These are phyloP conservation scores for Ceriagrion tenellum DNA, from an alignment of 2,888 invertebrate species.

Conservation along the genomic window DNA sequence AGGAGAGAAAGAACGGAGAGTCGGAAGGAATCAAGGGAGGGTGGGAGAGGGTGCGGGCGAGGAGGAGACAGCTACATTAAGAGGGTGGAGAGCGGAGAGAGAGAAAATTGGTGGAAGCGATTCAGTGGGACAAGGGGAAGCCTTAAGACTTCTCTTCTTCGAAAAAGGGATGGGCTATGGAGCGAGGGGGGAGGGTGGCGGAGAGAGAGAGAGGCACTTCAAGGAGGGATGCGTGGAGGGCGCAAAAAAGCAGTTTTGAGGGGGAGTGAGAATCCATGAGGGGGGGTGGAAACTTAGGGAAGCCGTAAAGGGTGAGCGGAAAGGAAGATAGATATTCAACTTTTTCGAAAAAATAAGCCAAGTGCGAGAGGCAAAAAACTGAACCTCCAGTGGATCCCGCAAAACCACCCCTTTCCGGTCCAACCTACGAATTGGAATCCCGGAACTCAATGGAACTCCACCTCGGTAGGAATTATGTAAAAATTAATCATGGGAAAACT, in stretches of 20 bases:
- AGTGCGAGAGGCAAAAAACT: background rate
- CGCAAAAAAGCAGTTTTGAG: background rate
- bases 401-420: background rate
- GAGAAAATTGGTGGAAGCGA: slow-evolving; percentile 43
- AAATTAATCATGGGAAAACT: no score
- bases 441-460: no score
- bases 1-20: background rate
- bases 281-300: background rate
- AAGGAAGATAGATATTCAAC: slow-evolving; percentile 26
- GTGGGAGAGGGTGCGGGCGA: background rate
- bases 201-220: background rate
- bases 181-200: background rate
- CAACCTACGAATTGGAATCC: background rate
- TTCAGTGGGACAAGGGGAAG: slow-evolving; percentile 22
- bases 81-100: background rate
- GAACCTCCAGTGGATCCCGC: background rate
- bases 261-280: background rate
- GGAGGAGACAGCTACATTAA: slow-evolving; percentile 20
- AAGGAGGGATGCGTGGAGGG: background rate
- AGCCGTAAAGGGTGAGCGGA: background rate
- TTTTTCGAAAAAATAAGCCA: background rate
- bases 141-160: slow-evolving; percentile 32
- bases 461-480: no score
- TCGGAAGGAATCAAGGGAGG: background rate
- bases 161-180: background rate